Evolutionary conservation across 2,797 vertebrate genomes (phyloP), one percentile per base, ranked within the genome.

Genomic region (Arrhamphus sclerolepis): DNA sequence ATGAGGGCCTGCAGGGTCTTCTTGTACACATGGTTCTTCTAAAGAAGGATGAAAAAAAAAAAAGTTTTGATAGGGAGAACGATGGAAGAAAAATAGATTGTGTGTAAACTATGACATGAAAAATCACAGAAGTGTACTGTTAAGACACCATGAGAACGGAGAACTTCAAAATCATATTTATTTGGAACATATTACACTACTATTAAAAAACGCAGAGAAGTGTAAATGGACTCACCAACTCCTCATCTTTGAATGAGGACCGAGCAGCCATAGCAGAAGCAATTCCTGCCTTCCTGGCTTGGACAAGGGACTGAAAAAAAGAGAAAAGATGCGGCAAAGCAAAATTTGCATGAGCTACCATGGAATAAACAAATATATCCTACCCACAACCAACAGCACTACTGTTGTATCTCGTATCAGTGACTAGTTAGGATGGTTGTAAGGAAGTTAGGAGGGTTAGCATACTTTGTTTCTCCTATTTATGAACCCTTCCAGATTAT

Each of bases 11-110:
- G 98, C 28, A 99, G 91, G 6, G 96, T 98, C 92, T 99, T 99
- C 93, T 96, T 97, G 77, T 99, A 99, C n/a, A 99, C 98, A 14
- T 99, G 96, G 59, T 92, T 94, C 93, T 99, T 99, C 98, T 99
- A 87, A 6, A 46, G 1, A 22, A 6, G 20, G 43, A 46, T 2
- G 22, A 46, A 1, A 46, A 46, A 34, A 4, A 34, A 2, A 11
- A 7, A 29, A 29, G 7, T 1, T 1, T 10, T 10, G 9, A 34
- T 10, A 34, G 5, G 13, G 13, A 34, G 4, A 29, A 3, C 7
- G 9, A 29, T 8, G 9, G 9, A 29, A 29, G 9, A 29, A 2
- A 29, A 29, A 29, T 8, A 29, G 28, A 28, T 28, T 3, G 3
- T 11, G 31, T 34, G 4, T 34, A 34, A 34, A 34, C 31, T 13